Evolutionary conservation across 2,113 vertebrate species (phyloP).

Genomic region (Rana temporaria): DNA sequence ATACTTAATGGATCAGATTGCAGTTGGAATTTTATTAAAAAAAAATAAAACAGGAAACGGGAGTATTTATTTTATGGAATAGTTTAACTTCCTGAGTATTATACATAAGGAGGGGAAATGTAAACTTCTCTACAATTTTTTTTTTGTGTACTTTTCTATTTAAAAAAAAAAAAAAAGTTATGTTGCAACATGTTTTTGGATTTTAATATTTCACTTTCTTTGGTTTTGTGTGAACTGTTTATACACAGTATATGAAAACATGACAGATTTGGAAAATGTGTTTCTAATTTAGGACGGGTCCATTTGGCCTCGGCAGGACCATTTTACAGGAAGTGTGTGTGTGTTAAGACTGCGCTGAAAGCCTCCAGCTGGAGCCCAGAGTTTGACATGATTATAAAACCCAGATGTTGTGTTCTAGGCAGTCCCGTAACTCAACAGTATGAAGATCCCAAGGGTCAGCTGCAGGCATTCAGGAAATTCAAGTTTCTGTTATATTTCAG

Average conservation of each 20-base stretch:
- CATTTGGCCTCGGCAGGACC: constrained; percentile 33
- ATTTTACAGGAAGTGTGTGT: constrained; percentile 48
- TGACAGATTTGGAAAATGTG: constrained; percentile 25
- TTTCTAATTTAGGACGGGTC: constrained; percentile 37
- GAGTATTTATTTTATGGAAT: constrained; percentile 28
- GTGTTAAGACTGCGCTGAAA: constrained; percentile 29
- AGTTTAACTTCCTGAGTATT: not conserved
- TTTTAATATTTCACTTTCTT: constrained; percentile 23
- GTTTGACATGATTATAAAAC: constrained; percentile 53
- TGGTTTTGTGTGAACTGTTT: constrained; percentile 19
- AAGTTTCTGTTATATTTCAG: constrained; percentile 42
- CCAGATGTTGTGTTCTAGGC: constrained; percentile 50
- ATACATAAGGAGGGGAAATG: not conserved
- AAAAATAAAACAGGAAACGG: constrained; percentile 37
- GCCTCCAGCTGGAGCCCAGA: constrained; percentile 46
- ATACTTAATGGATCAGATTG: not conserved
- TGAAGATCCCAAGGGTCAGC: constrained; percentile 35
- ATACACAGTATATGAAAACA: constrained; percentile 13
- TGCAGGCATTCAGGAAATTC: constrained; percentile 42
- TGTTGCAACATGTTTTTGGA: not conserved
- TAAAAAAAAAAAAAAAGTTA: not conserved
- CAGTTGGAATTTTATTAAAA: constrained; percentile 11
- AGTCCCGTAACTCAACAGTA: constrained; percentile 43
- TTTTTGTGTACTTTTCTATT: not conserved
- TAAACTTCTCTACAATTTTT: constrained; percentile 22